Conservation (phyloP, 2,888 invertebrate genomes). For the Amiota communis region DNA sequence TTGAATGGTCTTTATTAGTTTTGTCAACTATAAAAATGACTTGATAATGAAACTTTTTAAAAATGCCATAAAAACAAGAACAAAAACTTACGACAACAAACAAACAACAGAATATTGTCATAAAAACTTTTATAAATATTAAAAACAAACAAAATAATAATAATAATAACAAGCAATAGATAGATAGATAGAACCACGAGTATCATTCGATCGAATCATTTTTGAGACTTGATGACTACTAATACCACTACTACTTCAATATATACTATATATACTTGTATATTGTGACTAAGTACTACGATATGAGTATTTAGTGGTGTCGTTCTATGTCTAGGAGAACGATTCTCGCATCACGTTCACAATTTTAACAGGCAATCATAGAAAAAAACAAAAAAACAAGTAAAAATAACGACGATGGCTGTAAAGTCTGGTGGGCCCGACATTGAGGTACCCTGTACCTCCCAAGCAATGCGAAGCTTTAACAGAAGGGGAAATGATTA, state of each 20-base stretch:
- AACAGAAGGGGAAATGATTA: too few species aligned
- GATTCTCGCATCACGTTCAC: not conserved
- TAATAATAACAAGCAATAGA: slow-evolving; percentile 1
- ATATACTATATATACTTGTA: not conserved
- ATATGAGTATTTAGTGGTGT: not conserved
- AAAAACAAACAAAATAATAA: slow-evolving; percentile 10
- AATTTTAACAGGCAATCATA: not conserved
- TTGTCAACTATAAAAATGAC: not conserved
- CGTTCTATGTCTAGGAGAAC: too few species aligned
- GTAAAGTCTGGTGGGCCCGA: too few species aligned
- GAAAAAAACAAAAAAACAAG: not conserved
- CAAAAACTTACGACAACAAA: not conserved
- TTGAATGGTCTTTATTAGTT: too few species aligned
- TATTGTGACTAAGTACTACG: not conserved
- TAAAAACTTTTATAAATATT: slow-evolving; percentile 16
- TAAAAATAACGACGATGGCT: not conserved
- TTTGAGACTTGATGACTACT: not conserved
- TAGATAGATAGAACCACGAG: too few species aligned
- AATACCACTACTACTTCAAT: too few species aligned
- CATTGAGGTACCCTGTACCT: too few species aligned
- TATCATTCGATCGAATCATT: not conserved
- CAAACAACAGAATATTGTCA: not conserved
- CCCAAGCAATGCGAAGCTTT: too few species aligned
- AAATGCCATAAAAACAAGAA: slow-evolving; percentile 1
- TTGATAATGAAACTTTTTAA: not conserved